These are phyloP conservation scores for Acanthornis magna DNA, from an alignment of 2,797 vertebrate genomes.

Conservation along the genomic window DNA sequence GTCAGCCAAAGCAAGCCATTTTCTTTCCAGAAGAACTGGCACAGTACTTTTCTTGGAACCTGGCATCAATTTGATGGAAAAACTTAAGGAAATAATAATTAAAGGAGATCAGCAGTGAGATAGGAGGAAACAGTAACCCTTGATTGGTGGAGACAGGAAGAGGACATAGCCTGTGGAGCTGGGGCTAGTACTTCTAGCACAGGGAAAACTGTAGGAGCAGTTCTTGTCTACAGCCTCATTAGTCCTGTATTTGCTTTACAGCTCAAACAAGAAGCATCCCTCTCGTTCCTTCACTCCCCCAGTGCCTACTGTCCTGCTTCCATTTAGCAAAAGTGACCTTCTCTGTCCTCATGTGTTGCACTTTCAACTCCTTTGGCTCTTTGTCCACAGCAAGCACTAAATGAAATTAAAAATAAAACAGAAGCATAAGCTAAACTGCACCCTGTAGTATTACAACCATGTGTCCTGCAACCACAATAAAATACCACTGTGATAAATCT, in stretches of 20 bases:
- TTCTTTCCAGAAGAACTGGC: background rate
- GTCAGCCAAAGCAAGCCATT: background rate
- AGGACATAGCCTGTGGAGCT: background rate
- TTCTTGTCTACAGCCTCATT: background rate
- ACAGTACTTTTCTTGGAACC: background rate
- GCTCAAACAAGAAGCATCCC: background rate
- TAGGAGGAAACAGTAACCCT: background rate
- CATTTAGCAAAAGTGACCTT: background rate
- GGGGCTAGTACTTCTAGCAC: background rate
- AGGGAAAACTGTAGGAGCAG: background rate
- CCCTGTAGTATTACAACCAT: constrained; percentile 47
- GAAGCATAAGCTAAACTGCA: constrained; percentile 64
- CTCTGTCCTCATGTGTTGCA: fast-evolving
- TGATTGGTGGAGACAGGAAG: background rate
- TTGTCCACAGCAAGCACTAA: constrained; percentile 15
- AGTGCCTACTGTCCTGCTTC: background rate
- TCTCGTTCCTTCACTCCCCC: background rate
- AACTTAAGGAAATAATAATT: background rate
- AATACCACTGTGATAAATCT: constrained; percentile 71
- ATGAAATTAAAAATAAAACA: constrained; percentile 47
- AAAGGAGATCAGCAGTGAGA: background rate
- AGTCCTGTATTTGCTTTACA: background rate
- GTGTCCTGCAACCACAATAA: constrained; percentile 66
- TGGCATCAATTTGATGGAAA: background rate
- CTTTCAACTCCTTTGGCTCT: background rate